These are phyloP conservation scores for Athene cunicularia DNA, from an alignment of 2,113 vertebrate species.

Conservation along the genomic window DNA sequence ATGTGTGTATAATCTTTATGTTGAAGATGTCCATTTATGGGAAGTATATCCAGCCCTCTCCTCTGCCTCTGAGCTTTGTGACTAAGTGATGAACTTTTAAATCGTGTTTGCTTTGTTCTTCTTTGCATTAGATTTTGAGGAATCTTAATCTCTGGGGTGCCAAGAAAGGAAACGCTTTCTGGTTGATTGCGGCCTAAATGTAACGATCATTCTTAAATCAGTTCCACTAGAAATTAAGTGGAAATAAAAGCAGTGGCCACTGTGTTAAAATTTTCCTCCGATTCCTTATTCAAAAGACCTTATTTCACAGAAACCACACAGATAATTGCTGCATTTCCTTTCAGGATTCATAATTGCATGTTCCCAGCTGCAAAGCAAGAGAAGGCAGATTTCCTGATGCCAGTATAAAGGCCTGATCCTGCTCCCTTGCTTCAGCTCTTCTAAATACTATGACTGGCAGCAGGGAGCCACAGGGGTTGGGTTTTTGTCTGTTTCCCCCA, in stretches of 20 bases:
- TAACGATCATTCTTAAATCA: conserved; percentile 51
- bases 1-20: not conserved
- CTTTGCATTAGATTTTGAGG: conserved; percentile 43
- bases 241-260: conserved; percentile 17
- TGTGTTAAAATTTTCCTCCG: not conserved
- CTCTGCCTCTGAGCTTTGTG: not conserved
- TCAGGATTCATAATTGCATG: conserved; percentile 40
- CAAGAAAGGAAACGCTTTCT: not conserved
- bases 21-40: not conserved
- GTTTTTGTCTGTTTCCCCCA: not conserved
- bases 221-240: conserved; percentile 41
- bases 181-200: conserved; percentile 24
- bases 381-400: conserved; percentile 1
- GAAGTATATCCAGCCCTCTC: not conserved
- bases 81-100: conserved; percentile 27
- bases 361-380: conserved; percentile 46
- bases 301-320: conserved; percentile 3
- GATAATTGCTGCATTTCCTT: conserved; percentile 36
- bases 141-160: conserved; percentile 26
- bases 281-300: conserved; percentile 13
- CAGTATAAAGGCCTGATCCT: not conserved
- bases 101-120: conserved; percentile 23
- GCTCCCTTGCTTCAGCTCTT: not conserved
- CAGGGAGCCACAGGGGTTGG: not conserved
- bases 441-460: not conserved